These are phyloP conservation scores for Menidia menidia DNA, from an alignment of 2,797 vertebrate genomes.

Conservation along the genomic window DNA sequence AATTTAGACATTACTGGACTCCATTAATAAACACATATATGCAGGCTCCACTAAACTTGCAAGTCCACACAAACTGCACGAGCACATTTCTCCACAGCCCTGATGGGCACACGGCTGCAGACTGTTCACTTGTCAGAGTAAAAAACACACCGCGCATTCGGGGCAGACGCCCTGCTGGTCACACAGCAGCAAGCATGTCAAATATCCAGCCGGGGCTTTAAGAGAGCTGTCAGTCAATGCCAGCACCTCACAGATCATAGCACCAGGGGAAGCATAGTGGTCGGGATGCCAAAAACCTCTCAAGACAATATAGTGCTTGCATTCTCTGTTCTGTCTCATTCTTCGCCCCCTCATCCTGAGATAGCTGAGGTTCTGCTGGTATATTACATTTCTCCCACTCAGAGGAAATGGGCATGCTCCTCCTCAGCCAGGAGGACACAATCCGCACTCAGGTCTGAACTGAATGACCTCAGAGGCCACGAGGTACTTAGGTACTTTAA, in stretches of 20 bases:
- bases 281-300: constrained; percentile 32
- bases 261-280: constrained; percentile 5
- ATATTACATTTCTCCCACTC: constrained; percentile 79
- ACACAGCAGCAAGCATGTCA: constrained; percentile 29
- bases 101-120: not conserved
- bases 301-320: constrained; percentile 17
- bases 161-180: constrained; percentile 33
- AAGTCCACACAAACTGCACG: not conserved
- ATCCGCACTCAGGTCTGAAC: constrained; percentile 52
- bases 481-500: constrained; percentile 59
- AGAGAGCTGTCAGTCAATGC: constrained; percentile 47
- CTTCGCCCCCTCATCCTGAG: constrained; percentile 25
- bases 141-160: constrained; percentile 25
- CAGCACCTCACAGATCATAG: constrained; percentile 45
- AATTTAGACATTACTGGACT: constrained; percentile 49
- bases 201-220: constrained; percentile 37
- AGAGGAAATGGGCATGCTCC: constrained; percentile 77
- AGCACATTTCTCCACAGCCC: constrained; percentile 9
- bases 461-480: constrained; percentile 53
- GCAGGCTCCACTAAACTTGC: constrained; percentile 22
- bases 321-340: constrained; percentile 18
- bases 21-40: constrained; percentile 28
- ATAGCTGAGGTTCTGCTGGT: constrained; percentile 39
- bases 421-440: constrained; percentile 56
- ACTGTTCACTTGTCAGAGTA: constrained; percentile 30